These are phyloP conservation scores for Pocillopora grandis DNA, from an alignment of 92 coral and sea anemone genomes.

Conservation along the genomic window DNA sequence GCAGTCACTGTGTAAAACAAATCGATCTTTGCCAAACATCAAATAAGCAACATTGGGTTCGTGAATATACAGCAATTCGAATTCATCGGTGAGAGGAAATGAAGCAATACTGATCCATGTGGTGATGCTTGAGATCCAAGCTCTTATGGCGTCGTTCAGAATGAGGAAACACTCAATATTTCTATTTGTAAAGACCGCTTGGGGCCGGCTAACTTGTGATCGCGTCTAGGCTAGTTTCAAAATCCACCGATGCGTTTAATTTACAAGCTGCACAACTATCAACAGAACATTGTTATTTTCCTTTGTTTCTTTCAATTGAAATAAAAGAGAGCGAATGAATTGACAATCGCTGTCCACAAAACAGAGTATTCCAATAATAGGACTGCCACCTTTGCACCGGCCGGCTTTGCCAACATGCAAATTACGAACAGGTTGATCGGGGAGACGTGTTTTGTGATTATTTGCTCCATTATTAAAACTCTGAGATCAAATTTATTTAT, in stretches of 20 bases:
- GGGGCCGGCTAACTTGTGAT: neutral
- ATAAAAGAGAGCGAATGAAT: conserved; percentile 5
- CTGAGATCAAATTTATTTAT: conserved; percentile 3
- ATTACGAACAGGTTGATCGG: conserved; percentile 8
- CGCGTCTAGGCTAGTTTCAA: neutral
- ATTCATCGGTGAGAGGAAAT: conserved; percentile 3
- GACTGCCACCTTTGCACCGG: neutral
- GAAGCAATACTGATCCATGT: neutral
- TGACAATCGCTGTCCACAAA: neutral
- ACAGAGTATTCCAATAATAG: neutral
- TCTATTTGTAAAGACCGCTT: neutral
- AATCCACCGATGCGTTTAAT: conserved; percentile 9
- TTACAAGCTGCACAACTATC: conserved; percentile 28
- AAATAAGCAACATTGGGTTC: conserved; percentile 23
- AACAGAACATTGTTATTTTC: conserved; percentile 13
- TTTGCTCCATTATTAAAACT: conserved; percentile 16
- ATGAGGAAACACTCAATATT: neutral
- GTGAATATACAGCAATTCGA: neutral
- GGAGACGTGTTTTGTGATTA: neutral
- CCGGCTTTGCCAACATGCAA: conserved; percentile 9
- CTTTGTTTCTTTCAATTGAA: conserved; percentile 20
- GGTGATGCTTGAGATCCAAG: neutral
- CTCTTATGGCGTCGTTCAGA: neutral
- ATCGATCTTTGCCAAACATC: conserved; percentile 26
- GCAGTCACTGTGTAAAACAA: conserved; percentile 12